Evolutionary conservation across 2,797 vertebrate genomes (phyloP), one percentile per base, ranked within the genome.

Genomic region (Aldrovandia affinis): DNA sequence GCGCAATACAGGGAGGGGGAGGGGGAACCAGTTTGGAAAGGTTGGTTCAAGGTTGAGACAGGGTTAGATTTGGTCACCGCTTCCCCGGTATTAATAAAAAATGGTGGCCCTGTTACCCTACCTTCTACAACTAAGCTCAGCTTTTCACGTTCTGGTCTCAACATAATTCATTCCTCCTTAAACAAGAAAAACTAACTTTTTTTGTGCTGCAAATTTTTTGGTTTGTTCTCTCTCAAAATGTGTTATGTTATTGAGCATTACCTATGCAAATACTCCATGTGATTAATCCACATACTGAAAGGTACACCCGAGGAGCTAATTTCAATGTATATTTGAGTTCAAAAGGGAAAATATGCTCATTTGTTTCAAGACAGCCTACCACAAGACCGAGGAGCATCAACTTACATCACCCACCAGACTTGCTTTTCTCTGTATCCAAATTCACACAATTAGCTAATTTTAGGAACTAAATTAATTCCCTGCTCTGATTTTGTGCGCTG

Each of bases 21-120:
- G 83, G 80, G 42, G 85, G 79, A 57, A 78, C 30, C 59, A 84
- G 57, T 82, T 39, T 80, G 79, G 36, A 77, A 85, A 80, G 22
- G 63, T 63, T 61, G 52, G 68, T 80, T 85, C 78, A 83, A 86
- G 81, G 85, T 78, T 81, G 78, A 61, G 78, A 81, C 75, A 77
- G 42, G 59, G 78, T 55, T 80, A 73, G 47, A 54, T 39, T 70
- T 81, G 33, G 36, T 39, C 30, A 30, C 20, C 30, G 70, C 75
- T 10, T 33, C 57, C 42, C 30, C 25, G 7, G 30, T 50, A 63
- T 83, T 78, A 50, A 78, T 50, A 33, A 30, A 33, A 42, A 25
- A 0, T 4, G 30, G 65, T 33, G 65, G 25, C 61, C 50, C 39
- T 50, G 36, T 54, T 28, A n/a, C 68, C 55, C 54, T 42, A 52